Evolutionary conservation across 1,140 invertebrate species (phyloP).

Genomic region (Cheumatopsyche charites): DNA sequence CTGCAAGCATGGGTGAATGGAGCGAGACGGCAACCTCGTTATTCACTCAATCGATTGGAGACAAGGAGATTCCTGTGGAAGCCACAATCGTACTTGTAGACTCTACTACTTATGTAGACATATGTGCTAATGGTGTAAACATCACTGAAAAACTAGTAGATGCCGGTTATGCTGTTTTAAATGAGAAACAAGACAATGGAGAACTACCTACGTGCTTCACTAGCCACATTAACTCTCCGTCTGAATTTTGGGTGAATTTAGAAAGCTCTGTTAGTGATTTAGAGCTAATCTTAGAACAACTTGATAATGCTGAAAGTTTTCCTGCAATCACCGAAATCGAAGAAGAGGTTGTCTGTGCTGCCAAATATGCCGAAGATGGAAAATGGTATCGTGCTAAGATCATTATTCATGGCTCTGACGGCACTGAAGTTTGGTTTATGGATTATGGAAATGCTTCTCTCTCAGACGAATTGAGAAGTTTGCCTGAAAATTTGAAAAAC

Average conservation of each 20-base stretch:
- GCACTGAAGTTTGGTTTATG: constrained; percentile 71
- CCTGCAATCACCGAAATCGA: constrained; percentile 58
- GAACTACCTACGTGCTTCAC: constrained; percentile 65
- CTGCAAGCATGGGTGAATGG: constrained; percentile 70
- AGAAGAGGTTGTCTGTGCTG: constrained; percentile 69
- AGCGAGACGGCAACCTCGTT: constrained; percentile 63
- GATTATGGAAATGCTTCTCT: constrained; percentile 76
- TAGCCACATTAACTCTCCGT: constrained; percentile 69
- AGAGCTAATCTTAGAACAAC: constrained; percentile 66
- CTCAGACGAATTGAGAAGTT: constrained; percentile 63
- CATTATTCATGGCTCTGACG: constrained; percentile 64
- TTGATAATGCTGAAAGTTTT: constrained; percentile 63
- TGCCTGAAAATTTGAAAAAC: constrained; percentile 68
- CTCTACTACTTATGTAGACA: constrained; percentile 67
- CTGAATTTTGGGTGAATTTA: constrained; percentile 75
- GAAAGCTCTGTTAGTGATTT: constrained; percentile 66
- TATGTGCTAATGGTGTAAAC: constrained; percentile 67
- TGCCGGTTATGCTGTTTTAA: constrained; percentile 59
- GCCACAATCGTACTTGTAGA: constrained; percentile 65
- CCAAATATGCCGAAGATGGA: constrained; percentile 71
- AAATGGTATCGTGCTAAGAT: constrained; percentile 74
- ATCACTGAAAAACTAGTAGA: constrained; percentile 65
- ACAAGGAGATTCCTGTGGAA: constrained; percentile 56
- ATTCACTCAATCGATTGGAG: constrained; percentile 62
- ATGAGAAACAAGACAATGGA: constrained; percentile 60